Evolutionary conservation across 2,888 invertebrate species (phyloP), one percentile per base, ranked within the genome.

Genomic region (Sesamia inferens): DNA sequence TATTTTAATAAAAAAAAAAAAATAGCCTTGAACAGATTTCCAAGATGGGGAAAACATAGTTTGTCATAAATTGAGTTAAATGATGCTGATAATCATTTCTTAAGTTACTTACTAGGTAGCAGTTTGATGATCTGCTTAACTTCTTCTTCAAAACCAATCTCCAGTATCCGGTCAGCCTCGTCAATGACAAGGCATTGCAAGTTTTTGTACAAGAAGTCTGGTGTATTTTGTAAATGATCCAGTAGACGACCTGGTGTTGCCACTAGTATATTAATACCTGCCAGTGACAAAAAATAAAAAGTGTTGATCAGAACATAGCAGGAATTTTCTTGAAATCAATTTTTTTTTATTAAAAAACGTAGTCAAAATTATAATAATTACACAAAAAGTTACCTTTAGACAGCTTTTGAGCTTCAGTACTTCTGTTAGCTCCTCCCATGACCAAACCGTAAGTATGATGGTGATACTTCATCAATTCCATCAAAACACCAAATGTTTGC

Each of bases 401-500:
- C 1, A 99, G 96, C 91, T 99, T 99, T 86, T 99, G 98, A 44
- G 98, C 98, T 96, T 99, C 99, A 19, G 98, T 98, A 91, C 98
- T 97, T 75, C 99, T 97, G 91, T 98, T 99, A 5, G 99, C 98
- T 19, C 99, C 99, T 57, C 99, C 99, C 98, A 99, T 99, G 2
- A 99, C 97, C 68, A 99, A 96, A 0, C 99, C 99, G 92, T 98
- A 99, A 0, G 99, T 99, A 87, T 99, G 98, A 92, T 99, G 98
- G 94, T 99, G 98, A 92, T 98, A 97, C 85, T 98, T 97, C 97
- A 99, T 98, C 58, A 99, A 94, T 91, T 99, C 99, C 94, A 98
- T 98, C n/a, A 99, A 94, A 0, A 99, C 99, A 65, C 99, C 99
- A 96, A 99, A 99, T 0, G 99, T 99, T 94, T 99, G 99, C 99